These are phyloP conservation scores for Polyergus mexicanus DNA, from an alignment of 1,140 invertebrate genomes.

Conservation along the genomic window DNA sequence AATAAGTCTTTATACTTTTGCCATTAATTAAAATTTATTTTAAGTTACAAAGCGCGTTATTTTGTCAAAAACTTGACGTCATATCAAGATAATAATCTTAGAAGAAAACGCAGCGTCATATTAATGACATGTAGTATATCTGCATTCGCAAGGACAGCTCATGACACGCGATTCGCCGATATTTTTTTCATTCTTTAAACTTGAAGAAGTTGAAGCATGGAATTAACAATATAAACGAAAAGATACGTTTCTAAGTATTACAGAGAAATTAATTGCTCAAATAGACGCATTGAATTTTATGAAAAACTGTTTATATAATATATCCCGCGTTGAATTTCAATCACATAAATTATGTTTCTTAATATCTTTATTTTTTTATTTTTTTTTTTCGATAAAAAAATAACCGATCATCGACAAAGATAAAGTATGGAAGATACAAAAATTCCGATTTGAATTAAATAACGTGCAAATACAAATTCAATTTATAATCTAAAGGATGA, in stretches of 20 bases:
- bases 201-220: not conserved
- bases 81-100: constrained; percentile 1
- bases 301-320: not conserved
- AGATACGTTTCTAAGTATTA: not conserved
- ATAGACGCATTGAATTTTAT: not conserved
- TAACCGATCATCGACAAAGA: not conserved
- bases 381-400: not conserved
- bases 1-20: constrained; percentile 20
- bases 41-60: not conserved
- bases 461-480: constrained; percentile 37
- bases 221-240: constrained; percentile 15
- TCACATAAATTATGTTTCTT: not conserved
- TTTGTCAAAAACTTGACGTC: not conserved
- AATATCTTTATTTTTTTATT: not conserved
- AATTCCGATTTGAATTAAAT: constrained; percentile 15
- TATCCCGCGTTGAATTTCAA: not conserved
- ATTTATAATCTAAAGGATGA: constrained; percentile 21
- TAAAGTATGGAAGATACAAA: not conserved
- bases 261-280: not conserved
- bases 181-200: constrained; percentile 10
- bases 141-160: not conserved
- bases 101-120: not conserved
- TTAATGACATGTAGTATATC: not conserved
- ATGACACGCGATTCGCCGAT: constrained; percentile 17
- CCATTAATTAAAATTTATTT: not conserved